phyloP scores from a whole-genome alignment of 2,888 invertebrate genomes.

The Emesis russula region DNA sequence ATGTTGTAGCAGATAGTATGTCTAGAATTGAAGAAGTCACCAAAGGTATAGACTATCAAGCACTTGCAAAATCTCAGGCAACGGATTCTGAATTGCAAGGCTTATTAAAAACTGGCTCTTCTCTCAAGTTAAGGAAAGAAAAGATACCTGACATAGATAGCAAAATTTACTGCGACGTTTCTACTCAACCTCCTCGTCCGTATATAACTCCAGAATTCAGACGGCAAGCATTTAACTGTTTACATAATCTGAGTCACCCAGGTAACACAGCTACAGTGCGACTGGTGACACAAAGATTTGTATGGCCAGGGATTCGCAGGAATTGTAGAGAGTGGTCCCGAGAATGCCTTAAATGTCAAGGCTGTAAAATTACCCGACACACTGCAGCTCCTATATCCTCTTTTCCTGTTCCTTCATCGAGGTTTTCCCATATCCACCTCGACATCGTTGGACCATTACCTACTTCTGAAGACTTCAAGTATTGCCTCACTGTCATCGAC shows the following conservation, averaged over 20 bases:
- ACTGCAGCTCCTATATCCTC: constrained; percentile 77
- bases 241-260: constrained; percentile 84
- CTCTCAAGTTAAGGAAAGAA: constrained; percentile 61
- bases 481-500: constrained; percentile 90
- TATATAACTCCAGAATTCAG: constrained; percentile 50
- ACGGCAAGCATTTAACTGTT: constrained; percentile 68
- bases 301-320: constrained; percentile 90
- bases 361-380: constrained; percentile 89
- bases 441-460: constrained; percentile 88
- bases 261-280: constrained; percentile 60
- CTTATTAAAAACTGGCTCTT: constrained; percentile 46
- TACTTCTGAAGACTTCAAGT: constrained; percentile 83
- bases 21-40: constrained; percentile 79
- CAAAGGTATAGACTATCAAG: constrained; percentile 61
- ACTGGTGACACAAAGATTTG: constrained; percentile 88
- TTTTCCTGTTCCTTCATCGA: constrained; percentile 76
- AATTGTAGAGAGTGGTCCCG: constrained; percentile 89
- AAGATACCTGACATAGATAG: constrained; percentile 26
- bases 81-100: constrained; percentile 72
- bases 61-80: constrained; percentile 66
- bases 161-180: constrained; percentile 47
- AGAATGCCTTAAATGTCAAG: constrained; percentile 89
- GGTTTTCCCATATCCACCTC: constrained; percentile 90
- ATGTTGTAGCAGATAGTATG: constrained; percentile 88
- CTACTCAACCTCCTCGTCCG: constrained; percentile 37